A percentile compares a stretch with the other conserved stretches of the same genome.
Conservation (phyloP, 2,888 invertebrate species). For the Drosophila hamatofila region DNA sequence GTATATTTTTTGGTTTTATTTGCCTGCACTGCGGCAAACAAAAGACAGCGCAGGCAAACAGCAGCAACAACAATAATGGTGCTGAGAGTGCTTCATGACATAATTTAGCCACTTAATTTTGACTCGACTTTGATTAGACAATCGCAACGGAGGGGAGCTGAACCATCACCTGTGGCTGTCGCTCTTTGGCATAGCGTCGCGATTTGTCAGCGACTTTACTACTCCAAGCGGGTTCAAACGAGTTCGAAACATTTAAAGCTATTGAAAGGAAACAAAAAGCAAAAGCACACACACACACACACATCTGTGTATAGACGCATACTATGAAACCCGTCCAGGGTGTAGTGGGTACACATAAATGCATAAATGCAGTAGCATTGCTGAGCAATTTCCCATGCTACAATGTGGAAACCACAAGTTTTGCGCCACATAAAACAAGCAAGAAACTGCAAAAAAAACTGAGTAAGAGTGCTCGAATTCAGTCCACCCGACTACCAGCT, state of each 20-base stretch:
- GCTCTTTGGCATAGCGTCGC: conserved; percentile 28
- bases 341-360: conserved; percentile 22
- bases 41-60: conserved; percentile 41
- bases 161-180: conserved; percentile 28
- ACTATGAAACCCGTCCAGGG: conserved; percentile 12
- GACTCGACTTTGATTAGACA: conserved; percentile 67
- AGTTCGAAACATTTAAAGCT: conserved; percentile 69
- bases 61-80: conserved; percentile 25
- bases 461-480: not conserved
- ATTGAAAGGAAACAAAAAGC: conserved; percentile 49
- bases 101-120: conserved; percentile 67
- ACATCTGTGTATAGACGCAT: conserved; percentile 2
- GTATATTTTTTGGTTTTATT: conserved; percentile 23
- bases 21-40: conserved; percentile 61
- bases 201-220: conserved; percentile 38
- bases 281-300: conserved; percentile 22
- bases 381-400: conserved; percentile 55
- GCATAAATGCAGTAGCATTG: conserved; percentile 45
- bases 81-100: conserved; percentile 58
- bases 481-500: not conserved
- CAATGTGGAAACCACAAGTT: conserved; percentile 63
- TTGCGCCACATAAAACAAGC: conserved; percentile 57
- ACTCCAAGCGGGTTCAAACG: conserved; percentile 58
- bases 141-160: conserved; percentile 38
- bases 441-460: conserved; percentile 13